These are phyloP conservation scores for Diorhabda sublineata DNA, from an alignment of 1,140 invertebrate species.

Conservation along the genomic window DNA sequence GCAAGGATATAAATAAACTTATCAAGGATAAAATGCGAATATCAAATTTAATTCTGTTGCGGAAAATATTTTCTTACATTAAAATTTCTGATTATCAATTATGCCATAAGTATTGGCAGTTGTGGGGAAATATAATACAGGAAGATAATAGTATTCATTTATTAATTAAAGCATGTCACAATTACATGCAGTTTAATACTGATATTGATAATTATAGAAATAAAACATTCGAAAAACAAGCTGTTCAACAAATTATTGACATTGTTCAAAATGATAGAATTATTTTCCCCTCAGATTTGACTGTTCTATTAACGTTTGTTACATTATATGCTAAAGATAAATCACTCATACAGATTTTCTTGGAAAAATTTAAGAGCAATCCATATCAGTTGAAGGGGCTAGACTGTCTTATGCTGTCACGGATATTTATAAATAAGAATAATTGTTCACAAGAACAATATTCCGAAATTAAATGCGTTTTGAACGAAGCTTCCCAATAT, in stretches of 20 bases:
- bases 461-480: constrained; percentile 5
- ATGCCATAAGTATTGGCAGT: constrained; percentile 49
- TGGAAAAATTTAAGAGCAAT: constrained; percentile 42
- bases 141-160: constrained; percentile 34
- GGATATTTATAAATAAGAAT: constrained; percentile 8
- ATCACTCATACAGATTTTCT: constrained; percentile 40
- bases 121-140: constrained; percentile 37
- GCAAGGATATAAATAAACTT: constrained; percentile 40
- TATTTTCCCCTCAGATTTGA: constrained; percentile 45
- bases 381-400: constrained; percentile 39
- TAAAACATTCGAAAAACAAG: constrained; percentile 46
- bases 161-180: constrained; percentile 45
- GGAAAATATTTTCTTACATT: constrained; percentile 46
- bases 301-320: constrained; percentile 47
- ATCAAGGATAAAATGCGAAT: constrained; percentile 33
- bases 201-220: constrained; percentile 51
- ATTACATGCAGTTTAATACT: constrained; percentile 54
- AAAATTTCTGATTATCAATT: constrained; percentile 47
- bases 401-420: constrained; percentile 45
- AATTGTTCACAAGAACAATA: constrained; percentile 6
- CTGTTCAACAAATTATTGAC: constrained; percentile 45
- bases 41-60: constrained; percentile 36
- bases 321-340: constrained; percentile 47
- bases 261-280: constrained; percentile 44
- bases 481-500: constrained; percentile 12